Evolutionary conservation across 2,797 vertebrate genomes (phyloP).

Genomic region (Sebastes diploproa): DNA sequence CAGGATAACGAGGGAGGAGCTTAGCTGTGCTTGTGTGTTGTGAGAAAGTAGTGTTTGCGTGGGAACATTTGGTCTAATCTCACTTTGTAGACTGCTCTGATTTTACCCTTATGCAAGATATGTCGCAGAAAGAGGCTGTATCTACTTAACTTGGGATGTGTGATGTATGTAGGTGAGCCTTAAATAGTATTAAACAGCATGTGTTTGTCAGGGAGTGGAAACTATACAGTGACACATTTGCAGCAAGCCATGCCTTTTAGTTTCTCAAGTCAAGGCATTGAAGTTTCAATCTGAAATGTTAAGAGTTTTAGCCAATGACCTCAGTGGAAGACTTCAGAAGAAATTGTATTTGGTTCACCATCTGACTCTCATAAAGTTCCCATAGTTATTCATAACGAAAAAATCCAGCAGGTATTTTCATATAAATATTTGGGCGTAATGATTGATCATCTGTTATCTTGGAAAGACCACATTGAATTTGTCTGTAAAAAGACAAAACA

Average conservation of each 20-base stretch:
- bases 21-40: slow-evolving; percentile 11
- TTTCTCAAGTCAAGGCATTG: not conserved
- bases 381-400: too few relatives aligned
- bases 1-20: slow-evolving; percentile 47
- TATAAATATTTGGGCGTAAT: too few relatives aligned
- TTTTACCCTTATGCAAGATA: not conserved
- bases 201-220: not conserved
- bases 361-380: too few relatives aligned
- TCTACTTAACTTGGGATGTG: not conserved
- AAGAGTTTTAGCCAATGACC: not conserved
- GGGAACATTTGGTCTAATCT: slow-evolving; percentile 31
- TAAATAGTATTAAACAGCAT: not conserved
- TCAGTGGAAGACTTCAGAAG: not conserved
- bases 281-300: not conserved
- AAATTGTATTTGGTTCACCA: too few relatives aligned
- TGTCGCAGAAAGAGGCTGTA: not conserved
- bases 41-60: slow-evolving; percentile 29
- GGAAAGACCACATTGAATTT: too few relatives aligned
- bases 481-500: too few relatives aligned
- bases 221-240: not conserved
- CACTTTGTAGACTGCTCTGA: not conserved
- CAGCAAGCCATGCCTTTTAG: not conserved
- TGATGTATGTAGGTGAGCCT: not conserved
- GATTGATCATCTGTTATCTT: too few relatives aligned
- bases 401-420: too few relatives aligned